Base-by-base conservation (phyloP, 2,113 vertebrate genomes). In the Lampris megalopsis region DNA sequence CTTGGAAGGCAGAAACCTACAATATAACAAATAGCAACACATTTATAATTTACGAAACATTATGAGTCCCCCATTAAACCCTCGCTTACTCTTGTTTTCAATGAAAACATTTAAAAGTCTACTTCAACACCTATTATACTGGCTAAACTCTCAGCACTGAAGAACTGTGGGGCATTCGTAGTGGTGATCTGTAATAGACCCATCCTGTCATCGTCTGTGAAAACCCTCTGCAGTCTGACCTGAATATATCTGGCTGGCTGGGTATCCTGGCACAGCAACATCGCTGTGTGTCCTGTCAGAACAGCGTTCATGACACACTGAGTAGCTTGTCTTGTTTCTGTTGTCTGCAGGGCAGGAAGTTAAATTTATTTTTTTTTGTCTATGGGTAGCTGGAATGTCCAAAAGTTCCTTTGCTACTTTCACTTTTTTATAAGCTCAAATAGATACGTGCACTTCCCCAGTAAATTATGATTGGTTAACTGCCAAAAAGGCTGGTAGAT, bases 231-330 rank as follows among this genome's bases (percentile, higher is more conserved):
- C 56, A 73, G 75, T 80, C 77, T 81, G 82, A 88, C 83, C 82
- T 84, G 78, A 85, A 89, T 77, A 82, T 67, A 82, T 67, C 66
- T 57, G 82, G 79, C 79, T 84, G 77, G 76, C 75, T 81, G 61
- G 49, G 77, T 81, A 83, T 70, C 63, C 75, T 87, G 78, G 64
- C 58, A 65, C 78, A 68, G 72, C 60, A 83, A 77, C 65, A 86
- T 86, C 86, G 75, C 70, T 36, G 49, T 80, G 72, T 81, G 81
- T 86, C 71, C 73, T 83, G 73, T 73, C 73, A 82, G 62, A 71
- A 67, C 57, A 61, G 63, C 57, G 81, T 75, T 81, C 83, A 77
- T 78, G 60, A 87, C 52, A 80, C 77, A 72, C 2, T 54, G 77
- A 82, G 66, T 61, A 64, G 58, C 54, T 57, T 52, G 65, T 71